Percentiles rank a stretch among this genome's conserved stretches.
These are phyloP conservation scores for Drosophila sordidula DNA, from an alignment of 2,888 invertebrate genomes.

Conservation along the genomic window DNA sequence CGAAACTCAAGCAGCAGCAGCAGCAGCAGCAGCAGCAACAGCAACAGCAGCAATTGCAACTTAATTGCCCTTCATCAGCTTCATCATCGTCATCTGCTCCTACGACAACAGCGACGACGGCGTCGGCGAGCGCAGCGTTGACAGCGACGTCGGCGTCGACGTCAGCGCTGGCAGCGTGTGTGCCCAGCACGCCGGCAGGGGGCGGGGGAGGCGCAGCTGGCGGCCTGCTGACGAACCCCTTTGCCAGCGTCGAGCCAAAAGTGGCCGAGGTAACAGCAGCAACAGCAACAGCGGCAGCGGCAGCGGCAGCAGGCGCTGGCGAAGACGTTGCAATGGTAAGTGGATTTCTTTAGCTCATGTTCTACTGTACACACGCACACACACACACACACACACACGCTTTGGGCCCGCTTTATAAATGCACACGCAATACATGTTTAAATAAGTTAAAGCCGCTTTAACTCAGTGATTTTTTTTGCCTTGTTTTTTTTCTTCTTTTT, in stretches of 20 bases:
- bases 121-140: slow-evolving; percentile 19
- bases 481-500: neutral
- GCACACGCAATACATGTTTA: slow-evolving; percentile 22
- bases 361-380: slow-evolving; percentile 34
- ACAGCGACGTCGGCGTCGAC: slow-evolving; percentile 27
- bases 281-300: neutral
- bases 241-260: slow-evolving; percentile 53
- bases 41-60: slow-evolving; percentile 68
- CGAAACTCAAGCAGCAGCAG: slow-evolving; percentile 74
- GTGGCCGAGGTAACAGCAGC: slow-evolving; percentile 28
- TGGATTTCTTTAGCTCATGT: slow-evolving; percentile 54
- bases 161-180: slow-evolving; percentile 12
- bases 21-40: slow-evolving; percentile 61
- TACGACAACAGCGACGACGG: slow-evolving; percentile 39
- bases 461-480: slow-evolving; percentile 47
- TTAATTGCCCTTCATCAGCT: slow-evolving; percentile 70
- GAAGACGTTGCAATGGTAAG: slow-evolving; percentile 78
- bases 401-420: slow-evolving; percentile 33
- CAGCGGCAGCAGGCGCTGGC: slow-evolving; percentile 30
- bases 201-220: slow-evolving; percentile 44
- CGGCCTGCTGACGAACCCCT: slow-evolving; percentile 56
- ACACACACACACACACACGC: slow-evolving; percentile 18
- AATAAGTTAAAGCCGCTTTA: slow-evolving; percentile 64
- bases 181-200: slow-evolving; percentile 23
- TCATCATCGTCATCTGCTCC: slow-evolving; percentile 35